These are phyloP conservation scores for Seriola dumerili DNA, from an alignment of 2,113 vertebrate genomes.

Conservation along the genomic window DNA sequence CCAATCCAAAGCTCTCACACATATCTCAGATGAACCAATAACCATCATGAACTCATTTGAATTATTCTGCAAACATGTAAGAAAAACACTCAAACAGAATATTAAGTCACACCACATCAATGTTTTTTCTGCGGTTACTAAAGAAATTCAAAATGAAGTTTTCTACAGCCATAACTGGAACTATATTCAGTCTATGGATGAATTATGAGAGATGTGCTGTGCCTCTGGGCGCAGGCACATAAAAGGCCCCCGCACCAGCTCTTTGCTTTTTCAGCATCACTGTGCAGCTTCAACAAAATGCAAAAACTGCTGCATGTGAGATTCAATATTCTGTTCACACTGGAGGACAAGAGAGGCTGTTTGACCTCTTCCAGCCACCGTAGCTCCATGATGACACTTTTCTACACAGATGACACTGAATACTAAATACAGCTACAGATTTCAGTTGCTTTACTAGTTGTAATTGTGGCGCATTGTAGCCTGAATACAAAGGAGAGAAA, in stretches of 20 bases:
- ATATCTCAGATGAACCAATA: background rate
- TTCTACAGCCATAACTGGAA: too few relatives aligned
- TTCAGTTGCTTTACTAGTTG: too few relatives aligned
- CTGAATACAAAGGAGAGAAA: too few relatives aligned
- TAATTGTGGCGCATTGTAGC: too few relatives aligned
- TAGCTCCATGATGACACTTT: background rate
- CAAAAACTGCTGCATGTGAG: background rate
- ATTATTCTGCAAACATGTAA: background rate
- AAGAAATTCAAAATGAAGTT: background rate
- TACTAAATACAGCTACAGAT: too few relatives aligned
- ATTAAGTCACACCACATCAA: background rate
- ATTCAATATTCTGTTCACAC: background rate
- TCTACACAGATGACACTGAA: background rate
- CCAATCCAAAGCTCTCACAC: background rate
- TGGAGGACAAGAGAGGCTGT: background rate
- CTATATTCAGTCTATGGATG: too few relatives aligned
- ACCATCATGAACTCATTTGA: background rate
- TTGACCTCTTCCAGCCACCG: background rate
- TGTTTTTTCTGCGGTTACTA: background rate
- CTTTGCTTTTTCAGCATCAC: background rate
- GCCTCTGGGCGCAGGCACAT: too few relatives aligned
- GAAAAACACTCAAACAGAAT: background rate
- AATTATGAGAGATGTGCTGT: too few relatives aligned
- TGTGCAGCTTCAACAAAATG: background rate
- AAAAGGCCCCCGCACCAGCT: too few relatives aligned